phyloP scores from a whole-genome alignment of 2,888 invertebrate genomes.

The Leistus spinibarbis region DNA sequence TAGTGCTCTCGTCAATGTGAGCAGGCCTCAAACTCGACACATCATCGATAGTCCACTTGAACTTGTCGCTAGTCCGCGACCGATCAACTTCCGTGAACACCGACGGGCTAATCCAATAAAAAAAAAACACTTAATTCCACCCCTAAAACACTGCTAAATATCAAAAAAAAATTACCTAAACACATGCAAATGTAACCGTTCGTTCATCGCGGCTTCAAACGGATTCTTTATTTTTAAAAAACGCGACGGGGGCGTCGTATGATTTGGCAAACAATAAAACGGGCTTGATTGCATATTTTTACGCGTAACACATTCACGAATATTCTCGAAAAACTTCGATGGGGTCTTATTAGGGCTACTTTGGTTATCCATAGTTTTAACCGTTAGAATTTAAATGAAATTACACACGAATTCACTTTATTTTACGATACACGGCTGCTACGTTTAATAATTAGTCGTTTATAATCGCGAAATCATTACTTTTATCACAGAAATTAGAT shows the following conservation, averaged over 20 bases:
- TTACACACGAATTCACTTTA: background rate
- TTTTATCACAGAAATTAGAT: slow-evolving; percentile 13
- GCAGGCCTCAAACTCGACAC: slow-evolving; percentile 70
- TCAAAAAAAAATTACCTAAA: slow-evolving; percentile 63
- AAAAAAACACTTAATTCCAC: background rate
- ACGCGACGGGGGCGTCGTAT: slow-evolving; percentile 64
- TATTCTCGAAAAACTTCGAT: slow-evolving; percentile 2
- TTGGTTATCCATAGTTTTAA: slow-evolving; percentile 7
- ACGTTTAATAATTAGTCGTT: background rate
- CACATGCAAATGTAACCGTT: slow-evolving; percentile 69
- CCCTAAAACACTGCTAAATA: background rate
- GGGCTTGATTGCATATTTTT: slow-evolving; percentile 45
- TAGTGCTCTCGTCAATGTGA: slow-evolving; percentile 68
- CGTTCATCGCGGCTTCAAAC: slow-evolving; percentile 69
- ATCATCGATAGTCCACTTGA: slow-evolving; percentile 75
- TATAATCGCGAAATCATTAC: background rate
- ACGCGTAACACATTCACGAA: slow-evolving; percentile 4
- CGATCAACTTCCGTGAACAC: slow-evolving; percentile 54
- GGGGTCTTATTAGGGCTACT: slow-evolving; percentile 9
- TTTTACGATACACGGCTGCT: background rate
- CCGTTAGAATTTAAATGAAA: background rate
- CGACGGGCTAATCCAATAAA: slow-evolving; percentile 51
- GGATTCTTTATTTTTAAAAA: slow-evolving; percentile 68
- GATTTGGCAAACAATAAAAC: slow-evolving; percentile 54
- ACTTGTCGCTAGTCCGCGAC: slow-evolving; percentile 58